Evolutionary conservation across 2,797 vertebrate species (phyloP).

Genomic region (Sphaeramia orbicularis): DNA sequence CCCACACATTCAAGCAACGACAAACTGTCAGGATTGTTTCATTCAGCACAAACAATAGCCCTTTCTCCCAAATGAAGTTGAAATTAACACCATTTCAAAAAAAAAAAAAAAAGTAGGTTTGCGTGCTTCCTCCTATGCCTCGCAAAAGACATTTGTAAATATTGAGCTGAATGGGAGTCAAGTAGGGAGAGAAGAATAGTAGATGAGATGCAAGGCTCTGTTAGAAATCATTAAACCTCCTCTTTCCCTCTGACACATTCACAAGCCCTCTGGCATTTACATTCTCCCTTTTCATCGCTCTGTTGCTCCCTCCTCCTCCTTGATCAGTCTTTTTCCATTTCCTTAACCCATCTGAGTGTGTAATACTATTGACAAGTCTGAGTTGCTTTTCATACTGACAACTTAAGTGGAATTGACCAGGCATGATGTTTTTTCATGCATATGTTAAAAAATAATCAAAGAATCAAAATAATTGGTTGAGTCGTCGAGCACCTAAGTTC

Average conservation of each 20-base stretch:
- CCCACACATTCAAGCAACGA: constrained; percentile 54
- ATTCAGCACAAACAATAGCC: constrained; percentile 61
- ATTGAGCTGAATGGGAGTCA: constrained; percentile 50
- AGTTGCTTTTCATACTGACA: neutral
- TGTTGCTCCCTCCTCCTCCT: constrained; percentile 23
- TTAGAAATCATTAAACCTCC: constrained; percentile 60
- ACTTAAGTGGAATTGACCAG: neutral
- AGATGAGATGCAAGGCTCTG: constrained; percentile 50
- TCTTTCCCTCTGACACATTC: constrained; percentile 15
- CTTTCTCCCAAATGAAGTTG: constrained; percentile 48
- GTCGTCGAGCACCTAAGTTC: too few species aligned
- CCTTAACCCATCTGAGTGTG: neutral
- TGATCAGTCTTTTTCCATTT: constrained; percentile 15
- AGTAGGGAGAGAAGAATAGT: constrained; percentile 44
- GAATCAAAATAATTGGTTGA: too few species aligned
- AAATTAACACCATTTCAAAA: constrained; percentile 62
- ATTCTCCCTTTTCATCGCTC: constrained; percentile 11
- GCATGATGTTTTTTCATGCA: too few species aligned
- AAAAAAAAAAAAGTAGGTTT: constrained; percentile 59
- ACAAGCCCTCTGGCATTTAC: constrained; percentile 28
- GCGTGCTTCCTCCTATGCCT: constrained; percentile 55
- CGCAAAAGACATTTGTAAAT: constrained; percentile 70
- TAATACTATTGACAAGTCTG: constrained; percentile 4
- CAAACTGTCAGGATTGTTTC: constrained; percentile 34
- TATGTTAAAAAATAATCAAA: too few species aligned